These are phyloP conservation scores for Campylomormyrus tamandua DNA, from an alignment of 2,113 vertebrate genomes.

Conservation along the genomic window DNA sequence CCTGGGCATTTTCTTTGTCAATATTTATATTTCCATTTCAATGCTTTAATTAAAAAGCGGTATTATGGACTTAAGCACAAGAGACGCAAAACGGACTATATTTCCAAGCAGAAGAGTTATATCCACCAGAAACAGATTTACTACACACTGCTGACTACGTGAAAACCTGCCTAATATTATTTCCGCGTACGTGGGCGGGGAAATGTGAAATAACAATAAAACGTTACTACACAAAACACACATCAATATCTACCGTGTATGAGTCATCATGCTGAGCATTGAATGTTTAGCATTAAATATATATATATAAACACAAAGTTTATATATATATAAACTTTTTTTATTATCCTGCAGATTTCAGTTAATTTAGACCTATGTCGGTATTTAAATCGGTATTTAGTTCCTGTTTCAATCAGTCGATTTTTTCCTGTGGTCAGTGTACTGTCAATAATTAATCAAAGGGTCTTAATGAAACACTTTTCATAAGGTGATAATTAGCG, in stretches of 20 bases:
- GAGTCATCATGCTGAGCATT: not conserved
- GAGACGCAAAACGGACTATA: not conserved
- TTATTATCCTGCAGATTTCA: not conserved
- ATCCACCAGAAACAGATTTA: not conserved
- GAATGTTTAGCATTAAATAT: not conserved
- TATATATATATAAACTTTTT: not conserved
- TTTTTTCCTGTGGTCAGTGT: conserved; percentile 82
- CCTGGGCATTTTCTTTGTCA: not conserved
- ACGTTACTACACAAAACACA: not conserved
- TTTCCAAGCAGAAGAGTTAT: not conserved
- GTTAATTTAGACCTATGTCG: not conserved
- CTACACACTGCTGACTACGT: not conserved
- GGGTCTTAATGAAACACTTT: conserved; percentile 97
- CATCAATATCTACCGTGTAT: not conserved
- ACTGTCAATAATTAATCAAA: conserved; percentile 87
- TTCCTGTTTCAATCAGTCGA: not conserved
- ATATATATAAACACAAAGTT: not conserved
- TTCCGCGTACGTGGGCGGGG: not conserved
- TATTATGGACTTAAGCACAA: not conserved
- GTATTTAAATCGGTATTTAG: not conserved
- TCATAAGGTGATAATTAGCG: conserved; percentile 97
- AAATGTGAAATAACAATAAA: not conserved
- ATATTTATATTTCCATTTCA: not conserved
- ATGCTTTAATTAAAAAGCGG: not conserved
- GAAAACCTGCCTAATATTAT: not conserved